Base-by-base conservation (phyloP, 2,797 vertebrate species). In the Neoniphon sammara region DNA sequence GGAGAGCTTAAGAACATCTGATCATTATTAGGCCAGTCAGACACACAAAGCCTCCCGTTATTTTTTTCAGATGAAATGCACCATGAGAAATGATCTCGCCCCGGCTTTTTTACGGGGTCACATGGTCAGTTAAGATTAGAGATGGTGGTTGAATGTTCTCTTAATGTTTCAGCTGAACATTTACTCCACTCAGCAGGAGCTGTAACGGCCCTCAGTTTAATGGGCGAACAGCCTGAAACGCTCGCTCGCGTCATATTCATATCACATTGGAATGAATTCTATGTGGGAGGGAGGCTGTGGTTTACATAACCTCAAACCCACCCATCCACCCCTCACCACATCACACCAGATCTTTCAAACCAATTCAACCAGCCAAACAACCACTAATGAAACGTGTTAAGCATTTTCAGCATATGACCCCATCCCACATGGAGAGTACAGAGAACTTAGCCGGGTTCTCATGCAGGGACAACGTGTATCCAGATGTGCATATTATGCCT, bases 121-220 rank as follows among this genome's bases (percentile, higher is more conserved):
- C 59, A n/a, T 5, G 56, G 77, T 68, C 81, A 75, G 83, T 87
- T 80, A 80, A 78, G 88, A 91, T 90, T 85, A 88, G 77, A 71
- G 66, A 80, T 78, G 82, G 84, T 75, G 82, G 72, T 81, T 79
- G 61, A 67, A 81, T 78, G 72, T 78, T 79, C 69, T 85, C 21
- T 80, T 82, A 76, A 75, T 11, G n/a, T 89, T 91, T 78, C 82
- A 63, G 72, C 18, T 49, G 77, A 85, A 84, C 76, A 85, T 84
- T 85, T 82, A 62, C 60, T 44, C 18, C 64, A 55, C 47, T 63
- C 75, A 53, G 36, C 39, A 58, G 52, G 57, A 21, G 21, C 49
- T 74, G 73, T 72, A 71, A 64, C 85, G 81, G 82, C 61, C 66
- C 66, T 60, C 8, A 0, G 68, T 89, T 77, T 79, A 84, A 85